A percentile compares a stretch with the other conserved stretches of the same genome.
Conservation (phyloP, 2,888 invertebrate species). For the Ethmia dodecea region DNA sequence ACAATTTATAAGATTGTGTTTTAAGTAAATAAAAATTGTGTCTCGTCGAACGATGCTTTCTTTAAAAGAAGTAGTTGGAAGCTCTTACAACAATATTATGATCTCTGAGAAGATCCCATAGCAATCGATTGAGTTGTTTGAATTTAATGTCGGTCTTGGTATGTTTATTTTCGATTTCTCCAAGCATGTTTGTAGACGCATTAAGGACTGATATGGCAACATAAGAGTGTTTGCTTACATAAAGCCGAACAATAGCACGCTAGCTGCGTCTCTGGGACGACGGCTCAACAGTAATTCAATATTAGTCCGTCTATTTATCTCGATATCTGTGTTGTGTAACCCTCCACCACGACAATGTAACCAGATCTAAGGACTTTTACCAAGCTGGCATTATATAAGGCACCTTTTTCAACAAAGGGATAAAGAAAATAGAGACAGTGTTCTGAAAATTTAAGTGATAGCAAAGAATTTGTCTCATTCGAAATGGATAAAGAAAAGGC, state of each 20-base stretch:
- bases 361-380: constrained; percentile 14
- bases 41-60: constrained; percentile 14
- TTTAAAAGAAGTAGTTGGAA: constrained; percentile 20
- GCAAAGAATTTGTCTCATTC: neutral
- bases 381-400: neutral
- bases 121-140: constrained; percentile 32
- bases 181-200: constrained; percentile 50
- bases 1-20: constrained; percentile 27
- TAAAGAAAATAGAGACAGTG: neutral
- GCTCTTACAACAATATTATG: constrained; percentile 26
- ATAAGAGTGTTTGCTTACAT: constrained; percentile 60
- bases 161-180: constrained; percentile 51
- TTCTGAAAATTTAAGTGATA: neutral
- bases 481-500: constrained; percentile 39
- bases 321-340: constrained; percentile 29
- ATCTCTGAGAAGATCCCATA: constrained; percentile 22
- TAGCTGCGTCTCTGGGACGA: constrained; percentile 29
- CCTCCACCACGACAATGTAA: constrained; percentile 33
- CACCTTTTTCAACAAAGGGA: no score
- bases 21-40: constrained; percentile 11
- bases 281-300: constrained; percentile 34
- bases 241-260: constrained; percentile 50
- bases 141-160: constrained; percentile 34
- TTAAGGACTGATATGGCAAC: constrained; percentile 59
- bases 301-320: constrained; percentile 38